Base-by-base conservation (phyloP, 2,888 invertebrate genomes). In the Drosophila acutilabella region DNA sequence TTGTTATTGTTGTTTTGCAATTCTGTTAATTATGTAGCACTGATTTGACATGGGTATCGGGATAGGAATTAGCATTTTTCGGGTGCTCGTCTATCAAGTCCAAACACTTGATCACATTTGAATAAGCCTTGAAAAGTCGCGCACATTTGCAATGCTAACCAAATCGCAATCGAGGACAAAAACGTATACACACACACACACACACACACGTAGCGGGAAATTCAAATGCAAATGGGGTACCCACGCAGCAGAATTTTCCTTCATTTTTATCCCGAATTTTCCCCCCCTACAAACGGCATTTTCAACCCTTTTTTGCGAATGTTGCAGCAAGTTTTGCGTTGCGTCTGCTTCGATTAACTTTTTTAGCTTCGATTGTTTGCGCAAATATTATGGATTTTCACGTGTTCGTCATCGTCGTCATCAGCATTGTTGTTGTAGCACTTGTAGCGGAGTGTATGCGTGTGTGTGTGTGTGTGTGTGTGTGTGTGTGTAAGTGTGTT, bases 81-180 rank as follows among this genome's bases (percentile, higher is more conserved):
- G 4, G 23, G 10, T 23, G 23, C 23, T 57, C 14, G 18, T 20
- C 62, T 23, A 80, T 78, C 77, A 67, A 70, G 70, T 51, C 64
- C 20, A 64, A 69, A 73, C 80, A 71, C 74, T 78, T 82, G 72
- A 74, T 45, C 65, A 42, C 70, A 82, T 85, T 85, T 80, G 78
- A 80, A 85, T 85, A 82, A 78, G 82, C 75, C 48, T 47, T 40
- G 45, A 62, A 62, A 72, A 78, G 73, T 75, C 75, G 75, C 74
- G 69, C 70, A 48, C 61, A 85, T 85, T 82, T 82, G 80, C 78
- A 72, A 80, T 82, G 82, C 80, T 72, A 74, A 81, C 53, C 70
- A 57, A 71, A 44, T 58, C 53, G 47, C 36, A 38, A 50, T 54
- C 42, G 13, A 40, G 44, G 20, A 36, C 48, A 30, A 59, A 48